Percentiles rank a stretch among this genome's conserved stretches.
Conservation (phyloP, 2,888 invertebrate species). For the Morpho helenor region DNA sequence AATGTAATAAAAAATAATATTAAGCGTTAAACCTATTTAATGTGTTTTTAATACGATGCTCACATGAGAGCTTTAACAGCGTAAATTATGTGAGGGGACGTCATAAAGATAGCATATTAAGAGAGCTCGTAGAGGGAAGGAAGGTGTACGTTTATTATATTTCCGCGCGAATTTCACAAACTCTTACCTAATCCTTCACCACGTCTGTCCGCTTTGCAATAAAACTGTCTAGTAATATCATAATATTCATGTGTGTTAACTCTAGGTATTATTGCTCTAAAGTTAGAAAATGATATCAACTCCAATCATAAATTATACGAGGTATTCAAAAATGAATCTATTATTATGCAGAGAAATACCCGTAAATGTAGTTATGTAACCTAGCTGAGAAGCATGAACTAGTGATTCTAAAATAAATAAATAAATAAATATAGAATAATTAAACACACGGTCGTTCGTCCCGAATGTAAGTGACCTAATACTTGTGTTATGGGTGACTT, state of each 20-base stretch:
- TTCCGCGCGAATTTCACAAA: slow-evolving; percentile 38
- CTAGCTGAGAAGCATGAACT: too few relatives aligned
- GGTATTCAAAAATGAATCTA: too few relatives aligned
- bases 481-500: too few relatives aligned
- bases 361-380: neutral
- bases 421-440: too few relatives aligned
- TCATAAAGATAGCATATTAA: slow-evolving; percentile 51
- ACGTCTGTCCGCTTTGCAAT: slow-evolving; percentile 66
- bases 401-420: too few relatives aligned
- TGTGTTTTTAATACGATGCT: slow-evolving; percentile 11
- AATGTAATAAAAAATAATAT: neutral
- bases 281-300: slow-evolving; percentile 49
- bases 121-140: slow-evolving; percentile 29
- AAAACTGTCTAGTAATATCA: slow-evolving; percentile 65
- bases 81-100: slow-evolving; percentile 29
- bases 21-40: neutral
- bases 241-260: slow-evolving; percentile 71
- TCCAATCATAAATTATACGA: slow-evolving; percentile 21
- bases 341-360: neutral
- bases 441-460: too few relatives aligned
- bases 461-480: too few relatives aligned
- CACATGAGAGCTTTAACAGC: slow-evolving; percentile 30
- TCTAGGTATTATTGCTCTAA: slow-evolving; percentile 49
- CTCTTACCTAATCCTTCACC: slow-evolving; percentile 51
- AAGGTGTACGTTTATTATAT: slow-evolving; percentile 59